Percentiles rank a stretch among this genome's conserved stretches.
Evolutionary conservation across 2,113 vertebrate species (phyloP).

Genomic region (Hassar affinis): DNA sequence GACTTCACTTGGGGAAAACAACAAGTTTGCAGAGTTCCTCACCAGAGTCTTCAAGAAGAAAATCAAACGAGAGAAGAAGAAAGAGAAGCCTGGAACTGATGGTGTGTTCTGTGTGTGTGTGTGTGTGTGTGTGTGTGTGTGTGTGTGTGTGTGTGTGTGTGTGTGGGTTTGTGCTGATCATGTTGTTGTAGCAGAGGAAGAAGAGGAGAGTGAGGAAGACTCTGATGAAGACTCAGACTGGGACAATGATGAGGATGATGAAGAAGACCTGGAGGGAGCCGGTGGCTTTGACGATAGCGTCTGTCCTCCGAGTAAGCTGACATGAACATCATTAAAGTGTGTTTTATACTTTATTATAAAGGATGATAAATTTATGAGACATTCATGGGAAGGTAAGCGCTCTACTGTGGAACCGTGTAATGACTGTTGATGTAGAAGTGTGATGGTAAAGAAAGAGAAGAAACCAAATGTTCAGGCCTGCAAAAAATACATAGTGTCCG

Average conservation of each 20-base stretch:
- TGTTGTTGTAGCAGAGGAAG: conserved; percentile 67
- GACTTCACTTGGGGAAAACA: conserved; percentile 80
- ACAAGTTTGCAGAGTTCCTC: conserved; percentile 82
- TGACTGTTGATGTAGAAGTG: not conserved
- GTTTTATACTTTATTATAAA: not conserved
- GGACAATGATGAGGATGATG: conserved; percentile 72
- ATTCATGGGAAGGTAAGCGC: not conserved
- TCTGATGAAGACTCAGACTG: conserved; percentile 74
- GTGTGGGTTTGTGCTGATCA: not conserved
- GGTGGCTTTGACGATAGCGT: conserved; percentile 70
- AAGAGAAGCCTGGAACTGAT: conserved; percentile 61
- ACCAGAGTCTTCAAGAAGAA: conserved; percentile 83
- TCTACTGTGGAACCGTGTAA: not conserved
- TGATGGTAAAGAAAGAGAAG: not conserved
- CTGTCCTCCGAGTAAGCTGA: conserved; percentile 78
- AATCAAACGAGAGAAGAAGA: conserved; percentile 73
- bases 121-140: not conserved
- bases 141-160: conserved; percentile 29
- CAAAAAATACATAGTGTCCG: not conserved
- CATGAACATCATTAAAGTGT: not conserved
- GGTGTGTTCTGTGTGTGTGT: conserved; percentile 60
- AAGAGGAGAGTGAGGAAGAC: conserved; percentile 76
- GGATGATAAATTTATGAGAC: not conserved
- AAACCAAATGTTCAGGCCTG: not conserved
- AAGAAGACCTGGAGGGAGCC: conserved; percentile 68